phyloP scores from a whole-genome alignment of 2,113 vertebrate species.

The Petromus typicus region DNA sequence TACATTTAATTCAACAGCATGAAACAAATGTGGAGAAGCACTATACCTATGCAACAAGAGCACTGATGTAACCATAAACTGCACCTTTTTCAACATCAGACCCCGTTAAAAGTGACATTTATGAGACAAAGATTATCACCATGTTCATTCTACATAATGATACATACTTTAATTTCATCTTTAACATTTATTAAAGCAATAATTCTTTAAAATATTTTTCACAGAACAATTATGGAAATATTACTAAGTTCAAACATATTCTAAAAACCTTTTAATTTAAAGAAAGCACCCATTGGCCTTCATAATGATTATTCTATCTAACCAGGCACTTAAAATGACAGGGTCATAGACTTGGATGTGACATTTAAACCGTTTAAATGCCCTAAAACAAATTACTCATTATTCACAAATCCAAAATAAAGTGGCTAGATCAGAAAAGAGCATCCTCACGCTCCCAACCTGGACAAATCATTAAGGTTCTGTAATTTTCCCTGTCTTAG shows the following conservation, averaged over 20 bases:
- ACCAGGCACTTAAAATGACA: constrained; percentile 80
- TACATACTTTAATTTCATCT: constrained; percentile 69
- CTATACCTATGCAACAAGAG: background rate
- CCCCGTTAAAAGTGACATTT: constrained; percentile 62
- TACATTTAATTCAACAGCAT: background rate
- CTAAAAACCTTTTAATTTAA: constrained; percentile 80
- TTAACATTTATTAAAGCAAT: constrained; percentile 72
- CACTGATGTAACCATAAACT: constrained; percentile 28
- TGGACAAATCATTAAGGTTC: constrained; percentile 71
- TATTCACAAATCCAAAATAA: constrained; percentile 79
- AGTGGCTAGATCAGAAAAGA: constrained; percentile 68
- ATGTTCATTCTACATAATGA: constrained; percentile 68
- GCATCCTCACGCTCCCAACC: constrained; percentile 62
- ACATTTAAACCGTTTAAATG: constrained; percentile 65
- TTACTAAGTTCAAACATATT: constrained; percentile 68
- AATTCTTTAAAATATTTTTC: constrained; percentile 70
- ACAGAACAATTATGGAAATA: constrained; percentile 76
- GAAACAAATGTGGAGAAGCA: constrained; percentile 32
- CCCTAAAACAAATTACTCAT: constrained; percentile 81
- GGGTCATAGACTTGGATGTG: constrained; percentile 66
- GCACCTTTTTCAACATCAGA: background rate
- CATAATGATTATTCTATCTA: constrained; percentile 76
- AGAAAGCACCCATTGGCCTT: constrained; percentile 55
- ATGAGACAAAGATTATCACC: constrained; percentile 44
- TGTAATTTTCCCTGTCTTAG: constrained; percentile 76